A percentile compares a stretch with the other conserved stretches of the same genome.
These are phyloP conservation scores for Aplodontia rufa DNA, from an alignment of 2,113 vertebrate species.

Conservation along the genomic window DNA sequence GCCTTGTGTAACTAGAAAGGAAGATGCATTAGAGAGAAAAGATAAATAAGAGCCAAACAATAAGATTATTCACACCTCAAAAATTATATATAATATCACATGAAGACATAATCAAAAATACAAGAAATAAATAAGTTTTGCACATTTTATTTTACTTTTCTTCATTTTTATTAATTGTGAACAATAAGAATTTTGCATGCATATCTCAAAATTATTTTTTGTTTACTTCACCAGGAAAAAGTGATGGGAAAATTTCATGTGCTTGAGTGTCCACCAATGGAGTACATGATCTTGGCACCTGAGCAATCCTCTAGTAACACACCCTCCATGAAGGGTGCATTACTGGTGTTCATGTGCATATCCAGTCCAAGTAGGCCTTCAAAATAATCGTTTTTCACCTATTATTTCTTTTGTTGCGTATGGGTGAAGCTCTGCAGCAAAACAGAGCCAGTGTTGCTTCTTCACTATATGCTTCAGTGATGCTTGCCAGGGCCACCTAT, in stretches of 20 bases:
- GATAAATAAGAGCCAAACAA: neutral
- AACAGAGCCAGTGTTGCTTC: neutral
- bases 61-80: neutral
- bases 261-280: no score
- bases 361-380: neutral
- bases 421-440: neutral
- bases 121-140: neutral
- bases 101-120: neutral
- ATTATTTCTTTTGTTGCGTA: neutral
- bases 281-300: neutral
- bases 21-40: neutral
- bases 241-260: neutral
- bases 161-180: neutral
- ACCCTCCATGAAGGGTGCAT: no score
- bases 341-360: neutral
- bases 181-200: neutral
- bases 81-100: neutral
- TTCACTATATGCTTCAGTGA: neutral
- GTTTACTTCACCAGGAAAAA: neutral
- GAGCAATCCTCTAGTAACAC: neutral
- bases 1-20: neutral
- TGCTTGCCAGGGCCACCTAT: neutral
- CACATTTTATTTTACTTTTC: neutral
- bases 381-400: no score
- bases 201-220: neutral